Percentiles rank a stretch among this genome's conserved stretches.
Evolutionary conservation across 2,888 invertebrate species (phyloP).

Genomic region (Dione vanillae): DNA sequence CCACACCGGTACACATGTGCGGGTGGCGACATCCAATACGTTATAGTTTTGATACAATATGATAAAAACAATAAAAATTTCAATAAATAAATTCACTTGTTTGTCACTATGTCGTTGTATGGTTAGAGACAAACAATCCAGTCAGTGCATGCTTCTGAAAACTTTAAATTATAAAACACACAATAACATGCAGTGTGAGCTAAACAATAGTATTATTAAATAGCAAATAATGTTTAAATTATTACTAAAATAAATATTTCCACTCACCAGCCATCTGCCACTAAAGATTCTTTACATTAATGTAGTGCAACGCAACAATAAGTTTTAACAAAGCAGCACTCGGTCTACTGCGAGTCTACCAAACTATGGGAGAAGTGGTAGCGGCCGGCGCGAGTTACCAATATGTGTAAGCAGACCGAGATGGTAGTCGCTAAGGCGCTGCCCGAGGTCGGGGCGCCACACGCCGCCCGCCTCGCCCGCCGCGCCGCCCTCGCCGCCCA

Average conservation of each 20-base stretch:
- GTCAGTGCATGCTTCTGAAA: too few relatives aligned
- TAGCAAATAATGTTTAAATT: too few relatives aligned
- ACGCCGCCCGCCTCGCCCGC: slow-evolving; percentile 52
- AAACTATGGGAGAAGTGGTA: neutral
- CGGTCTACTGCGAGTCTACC: neutral
- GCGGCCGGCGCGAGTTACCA: slow-evolving; percentile 50
- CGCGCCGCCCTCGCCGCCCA: slow-evolving; percentile 45
- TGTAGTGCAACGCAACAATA: neutral
- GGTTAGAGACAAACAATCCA: too few relatives aligned
- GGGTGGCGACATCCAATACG: too few relatives aligned
- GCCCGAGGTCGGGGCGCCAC: slow-evolving; percentile 64
- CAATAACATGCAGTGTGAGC: too few relatives aligned
- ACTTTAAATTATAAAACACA: too few relatives aligned
- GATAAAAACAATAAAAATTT: too few relatives aligned
- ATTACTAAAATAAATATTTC: neutral
- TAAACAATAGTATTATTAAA: too few relatives aligned
- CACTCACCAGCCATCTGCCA: slow-evolving; percentile 4
- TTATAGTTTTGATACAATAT: too few relatives aligned
- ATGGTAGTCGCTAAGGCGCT: slow-evolving; percentile 65
- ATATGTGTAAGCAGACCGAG: slow-evolving; percentile 57
- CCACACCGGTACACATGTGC: too few relatives aligned
- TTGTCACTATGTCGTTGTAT: too few relatives aligned
- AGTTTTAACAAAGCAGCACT: neutral
- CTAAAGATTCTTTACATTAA: neutral
- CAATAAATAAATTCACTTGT: too few relatives aligned